Percentiles rank a stretch among this genome's conserved stretches.
These are phyloP conservation scores for Nyctibius grandis DNA, from an alignment of 2,797 vertebrate species.

Conservation along the genomic window DNA sequence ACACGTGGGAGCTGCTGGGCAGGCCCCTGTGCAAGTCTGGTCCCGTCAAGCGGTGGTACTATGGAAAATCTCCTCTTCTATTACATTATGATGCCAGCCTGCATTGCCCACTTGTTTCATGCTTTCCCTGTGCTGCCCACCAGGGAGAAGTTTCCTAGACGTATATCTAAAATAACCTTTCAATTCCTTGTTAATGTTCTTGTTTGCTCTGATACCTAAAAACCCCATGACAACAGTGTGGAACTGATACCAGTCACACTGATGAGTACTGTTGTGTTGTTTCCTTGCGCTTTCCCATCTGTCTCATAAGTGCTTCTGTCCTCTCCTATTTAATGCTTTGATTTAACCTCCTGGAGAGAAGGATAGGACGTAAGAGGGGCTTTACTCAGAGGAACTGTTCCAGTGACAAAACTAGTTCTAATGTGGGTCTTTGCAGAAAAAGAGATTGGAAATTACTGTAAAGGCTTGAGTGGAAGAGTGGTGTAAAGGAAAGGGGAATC, in stretches of 20 bases:
- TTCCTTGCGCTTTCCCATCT: background rate
- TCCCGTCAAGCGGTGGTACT: background rate
- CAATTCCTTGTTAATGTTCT: background rate
- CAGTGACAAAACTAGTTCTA: background rate
- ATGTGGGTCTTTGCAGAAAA: background rate
- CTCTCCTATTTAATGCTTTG: background rate
- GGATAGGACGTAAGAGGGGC: background rate
- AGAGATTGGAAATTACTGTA: background rate
- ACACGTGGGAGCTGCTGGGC: background rate
- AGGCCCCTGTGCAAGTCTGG: background rate
- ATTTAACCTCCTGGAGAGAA: background rate
- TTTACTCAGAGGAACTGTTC: background rate
- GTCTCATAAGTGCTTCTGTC: background rate
- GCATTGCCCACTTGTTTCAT: background rate
- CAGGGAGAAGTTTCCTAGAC: background rate
- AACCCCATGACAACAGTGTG: background rate
- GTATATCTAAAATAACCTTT: background rate
- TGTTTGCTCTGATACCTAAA: background rate
- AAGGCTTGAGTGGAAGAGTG: background rate
- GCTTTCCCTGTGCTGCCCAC: background rate
- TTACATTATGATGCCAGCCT: background rate
- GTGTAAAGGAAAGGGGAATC: background rate
- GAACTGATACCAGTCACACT: background rate
- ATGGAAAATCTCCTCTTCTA: background rate
- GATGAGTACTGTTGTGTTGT: background rate